Percentiles rank a stretch among this genome's conserved stretches.
phyloP scores from a whole-genome alignment of 2,113 vertebrate genomes.

The Kryptolebias marmoratus region DNA sequence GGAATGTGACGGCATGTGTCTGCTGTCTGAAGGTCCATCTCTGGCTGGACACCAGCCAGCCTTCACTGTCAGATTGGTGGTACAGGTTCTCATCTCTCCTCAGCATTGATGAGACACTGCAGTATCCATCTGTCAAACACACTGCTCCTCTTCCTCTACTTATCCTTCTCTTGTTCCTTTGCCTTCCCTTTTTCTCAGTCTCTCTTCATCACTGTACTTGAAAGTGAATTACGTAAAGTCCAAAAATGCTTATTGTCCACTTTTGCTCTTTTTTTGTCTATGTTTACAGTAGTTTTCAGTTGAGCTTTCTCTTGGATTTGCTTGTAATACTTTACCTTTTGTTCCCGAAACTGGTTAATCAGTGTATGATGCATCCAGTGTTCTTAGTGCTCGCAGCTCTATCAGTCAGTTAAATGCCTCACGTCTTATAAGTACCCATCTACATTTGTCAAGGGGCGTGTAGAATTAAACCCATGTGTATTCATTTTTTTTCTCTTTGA shows the following conservation, averaged over 20 bases:
- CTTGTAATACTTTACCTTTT: constrained; percentile 44
- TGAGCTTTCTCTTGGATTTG: constrained; percentile 43
- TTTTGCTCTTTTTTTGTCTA: neutral
- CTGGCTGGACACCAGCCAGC: constrained; percentile 69
- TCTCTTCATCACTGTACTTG: constrained; percentile 14
- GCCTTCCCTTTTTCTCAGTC: constrained; percentile 15
- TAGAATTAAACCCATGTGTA: constrained; percentile 76
- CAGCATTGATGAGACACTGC: constrained; percentile 69
- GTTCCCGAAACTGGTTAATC: constrained; percentile 60
- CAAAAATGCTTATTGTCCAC: constrained; percentile 23
- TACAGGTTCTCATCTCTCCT: constrained; percentile 71
- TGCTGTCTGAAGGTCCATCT: constrained; percentile 64
- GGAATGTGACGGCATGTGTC: constrained; percentile 61
- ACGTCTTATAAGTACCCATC: constrained; percentile 76
- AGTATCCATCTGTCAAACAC: constrained; percentile 77
- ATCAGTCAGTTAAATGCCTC: constrained; percentile 76
- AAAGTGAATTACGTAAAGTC: constrained; percentile 5
- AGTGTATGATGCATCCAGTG: constrained; percentile 50
- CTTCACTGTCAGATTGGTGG: constrained; percentile 65
- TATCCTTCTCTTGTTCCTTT: constrained; percentile 15
- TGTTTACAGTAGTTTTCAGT: constrained; percentile 46
- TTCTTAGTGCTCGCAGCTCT: constrained; percentile 67
- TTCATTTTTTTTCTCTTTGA: constrained; percentile 74
- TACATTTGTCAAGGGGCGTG: constrained; percentile 75
- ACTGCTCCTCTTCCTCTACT: constrained; percentile 43